Percentiles rank a stretch among this genome's conserved stretches.
Evolutionary conservation across 2,888 invertebrate genomes (phyloP).

Genomic region (Apamea epomidion): DNA sequence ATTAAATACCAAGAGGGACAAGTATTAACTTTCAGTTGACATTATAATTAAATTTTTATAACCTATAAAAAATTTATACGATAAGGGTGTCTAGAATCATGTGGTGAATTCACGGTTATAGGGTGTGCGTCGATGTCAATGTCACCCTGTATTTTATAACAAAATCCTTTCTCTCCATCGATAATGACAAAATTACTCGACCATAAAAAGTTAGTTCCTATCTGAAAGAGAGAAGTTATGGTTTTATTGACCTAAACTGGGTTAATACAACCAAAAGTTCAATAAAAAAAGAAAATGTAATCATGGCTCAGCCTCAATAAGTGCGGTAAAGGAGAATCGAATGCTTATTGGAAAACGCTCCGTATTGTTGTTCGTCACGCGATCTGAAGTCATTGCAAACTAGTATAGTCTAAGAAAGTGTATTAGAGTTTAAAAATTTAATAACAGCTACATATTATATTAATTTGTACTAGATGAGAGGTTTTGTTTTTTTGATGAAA

Average conservation of each 20-base stretch:
- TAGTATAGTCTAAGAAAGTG: neutral
- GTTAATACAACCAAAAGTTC: slow-evolving; percentile 12
- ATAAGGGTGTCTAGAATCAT: too few species aligned
- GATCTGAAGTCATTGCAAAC: slow-evolving; percentile 24
- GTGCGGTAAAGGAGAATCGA: slow-evolving; percentile 14
- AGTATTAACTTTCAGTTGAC: neutral
- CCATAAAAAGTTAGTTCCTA: neutral
- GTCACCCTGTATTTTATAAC: neutral
- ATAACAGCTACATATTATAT: too few species aligned
- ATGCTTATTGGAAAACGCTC: slow-evolving; percentile 48
- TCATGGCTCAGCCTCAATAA: slow-evolving; percentile 9
- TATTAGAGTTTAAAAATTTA: neutral
- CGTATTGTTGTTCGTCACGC: slow-evolving; percentile 34
- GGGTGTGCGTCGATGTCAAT: neutral
- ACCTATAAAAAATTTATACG: too few species aligned
- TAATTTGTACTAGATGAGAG: too few species aligned
- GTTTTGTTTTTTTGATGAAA: neutral
- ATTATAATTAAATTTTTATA: too few species aligned
- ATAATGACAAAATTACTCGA: neutral
- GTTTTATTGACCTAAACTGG: neutral
- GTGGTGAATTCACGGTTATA: neutral
- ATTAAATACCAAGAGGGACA: neutral
- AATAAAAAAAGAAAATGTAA: slow-evolving; percentile 23
- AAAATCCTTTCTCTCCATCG: neutral
- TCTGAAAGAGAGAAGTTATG: neutral